Evolutionary conservation across 2,797 vertebrate genomes (phyloP).

Genomic region (Pteropus rufus): DNA sequence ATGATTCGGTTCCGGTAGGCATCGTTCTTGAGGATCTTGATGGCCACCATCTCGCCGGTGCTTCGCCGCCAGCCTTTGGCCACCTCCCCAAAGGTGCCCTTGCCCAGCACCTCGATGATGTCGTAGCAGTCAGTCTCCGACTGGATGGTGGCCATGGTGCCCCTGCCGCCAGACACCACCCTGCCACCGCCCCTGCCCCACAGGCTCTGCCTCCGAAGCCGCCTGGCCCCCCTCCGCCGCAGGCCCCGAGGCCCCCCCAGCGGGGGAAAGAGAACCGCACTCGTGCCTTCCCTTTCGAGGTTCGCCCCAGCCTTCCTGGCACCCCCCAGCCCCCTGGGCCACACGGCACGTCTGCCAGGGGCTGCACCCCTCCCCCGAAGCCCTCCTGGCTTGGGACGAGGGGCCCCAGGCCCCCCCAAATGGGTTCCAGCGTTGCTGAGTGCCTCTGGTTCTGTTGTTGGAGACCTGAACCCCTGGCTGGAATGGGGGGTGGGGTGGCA

Average conservation of each 20-base stretch:
- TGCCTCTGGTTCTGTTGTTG: constrained; percentile 77
- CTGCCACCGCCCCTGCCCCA: background rate
- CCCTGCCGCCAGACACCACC: background rate
- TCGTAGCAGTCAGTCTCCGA: constrained; percentile 80
- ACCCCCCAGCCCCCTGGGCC: constrained; percentile 28
- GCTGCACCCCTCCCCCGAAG: constrained; percentile 57
- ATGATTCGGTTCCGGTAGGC: constrained; percentile 72
- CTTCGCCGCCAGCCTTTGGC: constrained; percentile 81
- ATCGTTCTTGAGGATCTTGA: constrained; percentile 81
- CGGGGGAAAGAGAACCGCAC: constrained; percentile 17
- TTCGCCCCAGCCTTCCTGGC: background rate
- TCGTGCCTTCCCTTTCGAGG: background rate
- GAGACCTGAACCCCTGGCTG: constrained; percentile 59
- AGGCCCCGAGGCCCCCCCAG: background rate
- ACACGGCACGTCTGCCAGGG: constrained; percentile 21
- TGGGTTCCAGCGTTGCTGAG: constrained; percentile 67
- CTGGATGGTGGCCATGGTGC: constrained; percentile 79
- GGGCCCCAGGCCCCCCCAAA: constrained; percentile 49
- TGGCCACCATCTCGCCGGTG: constrained; percentile 83
- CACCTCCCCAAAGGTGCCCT: constrained; percentile 85
- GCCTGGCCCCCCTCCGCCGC: background rate
- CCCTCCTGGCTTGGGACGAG: constrained; percentile 65
- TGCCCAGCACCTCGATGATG: constrained; percentile 80
- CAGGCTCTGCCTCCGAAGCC: background rate
- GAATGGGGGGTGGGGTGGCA: constrained; percentile 63